Conservation (phyloP, 37 sponge, comb jelly and placozoan genomes). For the Chondrosia reniformis region DNA sequence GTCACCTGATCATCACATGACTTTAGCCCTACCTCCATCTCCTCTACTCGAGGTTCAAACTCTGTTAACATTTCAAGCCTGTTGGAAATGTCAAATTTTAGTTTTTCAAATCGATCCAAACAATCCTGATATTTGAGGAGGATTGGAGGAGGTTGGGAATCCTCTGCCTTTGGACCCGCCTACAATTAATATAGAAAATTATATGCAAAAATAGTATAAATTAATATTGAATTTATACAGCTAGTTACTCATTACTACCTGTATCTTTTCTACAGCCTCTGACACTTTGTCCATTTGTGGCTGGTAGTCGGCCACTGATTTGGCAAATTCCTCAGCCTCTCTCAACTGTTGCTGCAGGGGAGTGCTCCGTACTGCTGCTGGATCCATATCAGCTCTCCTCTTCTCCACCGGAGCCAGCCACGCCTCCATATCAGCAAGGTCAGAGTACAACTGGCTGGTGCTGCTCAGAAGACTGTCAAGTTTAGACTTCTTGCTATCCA, state of each 20-base stretch:
- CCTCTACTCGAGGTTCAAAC: neutral
- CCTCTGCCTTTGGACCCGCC: neutral
- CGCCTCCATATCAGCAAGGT: slow-evolving; percentile 14
- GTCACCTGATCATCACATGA: neutral
- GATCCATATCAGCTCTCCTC: slow-evolving; percentile 9
- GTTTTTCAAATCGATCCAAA: neutral
- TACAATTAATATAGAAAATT: too few species aligned
- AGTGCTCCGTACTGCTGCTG: slow-evolving; percentile 5
- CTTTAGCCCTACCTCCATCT: slow-evolving; percentile 5
- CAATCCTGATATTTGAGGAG: neutral
- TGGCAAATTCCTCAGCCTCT: slow-evolving; percentile 10
- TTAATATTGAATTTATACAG: too few species aligned
- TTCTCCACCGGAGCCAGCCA: slow-evolving; percentile 38
- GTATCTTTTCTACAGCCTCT: neutral
- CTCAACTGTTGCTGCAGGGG: slow-evolving; percentile 1
- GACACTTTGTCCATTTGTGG: neutral
- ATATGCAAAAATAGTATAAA: too few species aligned
- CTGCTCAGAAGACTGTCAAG: slow-evolving; percentile 21
- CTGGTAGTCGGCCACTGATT: neutral
- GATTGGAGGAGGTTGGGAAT: neutral
- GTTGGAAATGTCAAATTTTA: neutral
- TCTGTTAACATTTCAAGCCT: slow-evolving; percentile 9
- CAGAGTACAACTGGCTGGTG: slow-evolving; percentile 17
- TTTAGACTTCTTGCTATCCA: slow-evolving; percentile 22
- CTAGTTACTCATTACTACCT: too few species aligned